These are phyloP conservation scores for Hyles lineata DNA, from an alignment of 2,888 invertebrate species.

Conservation along the genomic window DNA sequence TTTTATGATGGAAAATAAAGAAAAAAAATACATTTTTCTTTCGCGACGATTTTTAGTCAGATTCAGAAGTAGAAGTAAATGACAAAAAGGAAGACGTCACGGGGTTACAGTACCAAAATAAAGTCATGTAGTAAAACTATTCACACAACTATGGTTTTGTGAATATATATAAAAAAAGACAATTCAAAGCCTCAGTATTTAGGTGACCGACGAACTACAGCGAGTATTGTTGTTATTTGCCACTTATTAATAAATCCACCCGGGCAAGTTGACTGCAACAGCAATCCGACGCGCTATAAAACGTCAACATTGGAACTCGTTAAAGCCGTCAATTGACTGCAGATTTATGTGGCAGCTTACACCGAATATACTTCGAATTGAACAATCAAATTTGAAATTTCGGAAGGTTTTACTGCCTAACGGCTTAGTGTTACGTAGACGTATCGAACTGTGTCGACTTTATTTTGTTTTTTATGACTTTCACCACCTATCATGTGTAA, in stretches of 20 bases:
- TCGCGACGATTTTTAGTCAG: no score
- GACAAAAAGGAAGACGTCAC: no score
- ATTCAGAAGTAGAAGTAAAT: no score
- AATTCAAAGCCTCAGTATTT: neutral
- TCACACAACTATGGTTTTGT: no score
- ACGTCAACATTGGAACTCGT: constrained; percentile 58
- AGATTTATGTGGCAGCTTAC: constrained; percentile 50
- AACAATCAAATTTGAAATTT: constrained; percentile 54
- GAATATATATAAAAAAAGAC: no score
- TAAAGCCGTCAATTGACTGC: constrained; percentile 51
- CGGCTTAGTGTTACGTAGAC: constrained; percentile 35
- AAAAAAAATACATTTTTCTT: no score
- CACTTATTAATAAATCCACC: constrained; percentile 26
- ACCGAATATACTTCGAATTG: constrained; percentile 40
- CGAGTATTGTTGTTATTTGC: neutral
- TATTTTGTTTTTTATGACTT: constrained; percentile 30
- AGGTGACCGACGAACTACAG: constrained; percentile 7
- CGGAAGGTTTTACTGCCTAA: constrained; percentile 40
- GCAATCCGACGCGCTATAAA: constrained; percentile 55
- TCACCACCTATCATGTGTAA: constrained; percentile 27
- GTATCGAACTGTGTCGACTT: constrained; percentile 23
- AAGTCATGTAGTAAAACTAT: no score
- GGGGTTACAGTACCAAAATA: no score
- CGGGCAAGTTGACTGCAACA: constrained; percentile 31
- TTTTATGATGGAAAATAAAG: no score